A percentile compares a stretch with the other conserved stretches of the same genome.
Evolutionary conservation across 2,113 vertebrate genomes (phyloP).

Genomic region (Caloenas nicobarica): DNA sequence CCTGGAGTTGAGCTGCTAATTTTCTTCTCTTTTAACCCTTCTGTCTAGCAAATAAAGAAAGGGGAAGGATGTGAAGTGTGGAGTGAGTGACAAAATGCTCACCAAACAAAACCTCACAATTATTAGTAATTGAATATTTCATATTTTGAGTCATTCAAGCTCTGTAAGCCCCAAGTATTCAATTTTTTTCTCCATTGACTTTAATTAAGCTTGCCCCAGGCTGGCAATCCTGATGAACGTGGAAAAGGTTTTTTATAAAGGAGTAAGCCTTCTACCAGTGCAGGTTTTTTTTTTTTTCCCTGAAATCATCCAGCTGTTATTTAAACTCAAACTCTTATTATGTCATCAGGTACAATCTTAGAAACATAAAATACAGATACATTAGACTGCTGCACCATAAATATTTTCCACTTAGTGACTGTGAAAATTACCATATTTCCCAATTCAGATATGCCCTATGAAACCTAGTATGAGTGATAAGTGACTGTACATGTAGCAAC

Average conservation of each 20-base stretch:
- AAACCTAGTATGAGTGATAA: constrained; percentile 57
- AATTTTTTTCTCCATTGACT: constrained; percentile 82
- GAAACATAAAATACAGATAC: constrained; percentile 73
- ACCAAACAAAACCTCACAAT: constrained; percentile 57
- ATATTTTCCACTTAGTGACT: constrained; percentile 73
- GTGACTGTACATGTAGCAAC: constrained; percentile 8
- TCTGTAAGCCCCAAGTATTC: constrained; percentile 72
- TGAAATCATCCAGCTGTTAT: constrained; percentile 61
- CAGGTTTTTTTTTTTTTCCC: constrained; percentile 33
- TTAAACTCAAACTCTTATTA: constrained; percentile 70
- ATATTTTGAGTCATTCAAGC: constrained; percentile 77
- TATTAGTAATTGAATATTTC: constrained; percentile 70
- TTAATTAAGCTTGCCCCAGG: constrained; percentile 79
- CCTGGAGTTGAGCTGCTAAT: neutral
- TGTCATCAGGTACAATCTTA: constrained; percentile 60
- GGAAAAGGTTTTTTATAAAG: constrained; percentile 66
- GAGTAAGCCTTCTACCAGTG: constrained; percentile 33
- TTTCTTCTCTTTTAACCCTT: neutral
- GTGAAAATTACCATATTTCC: constrained; percentile 72
- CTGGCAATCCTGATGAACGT: constrained; percentile 68
- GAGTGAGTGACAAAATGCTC: constrained; percentile 49
- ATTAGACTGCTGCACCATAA: constrained; percentile 62
- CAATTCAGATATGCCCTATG: constrained; percentile 59
- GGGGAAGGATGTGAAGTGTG: constrained; percentile 9
- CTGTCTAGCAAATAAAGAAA: neutral